A percentile compares a stretch with the other conserved stretches of the same genome.
These are phyloP conservation scores for Conger conger DNA, from an alignment of 2,113 vertebrate genomes.

Conservation along the genomic window DNA sequence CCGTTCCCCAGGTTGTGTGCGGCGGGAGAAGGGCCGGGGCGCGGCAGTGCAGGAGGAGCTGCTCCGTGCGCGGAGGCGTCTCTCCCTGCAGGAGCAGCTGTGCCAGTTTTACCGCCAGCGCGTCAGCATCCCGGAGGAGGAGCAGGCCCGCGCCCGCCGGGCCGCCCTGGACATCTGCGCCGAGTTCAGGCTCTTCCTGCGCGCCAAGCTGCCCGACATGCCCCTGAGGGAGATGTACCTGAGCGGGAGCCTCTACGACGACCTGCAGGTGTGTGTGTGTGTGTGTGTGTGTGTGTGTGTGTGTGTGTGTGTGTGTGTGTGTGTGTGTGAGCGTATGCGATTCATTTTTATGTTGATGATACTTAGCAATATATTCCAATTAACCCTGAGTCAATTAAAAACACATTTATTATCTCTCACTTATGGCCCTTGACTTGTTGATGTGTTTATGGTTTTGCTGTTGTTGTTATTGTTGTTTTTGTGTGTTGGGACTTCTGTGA, in stretches of 20 bases:
- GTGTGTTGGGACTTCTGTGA: no score
- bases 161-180: conserved; percentile 93
- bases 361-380: no score
- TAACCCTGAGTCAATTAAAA: no score
- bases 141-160: conserved; percentile 86
- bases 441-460: no score
- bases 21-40: conserved; percentile 53
- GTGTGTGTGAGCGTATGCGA: no score
- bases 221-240: conserved; percentile 96
- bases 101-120: conserved; percentile 80
- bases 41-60: conserved; percentile 74
- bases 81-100: conserved; percentile 92
- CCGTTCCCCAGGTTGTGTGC: conserved; percentile 55
- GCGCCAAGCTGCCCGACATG: conserved; percentile 92
- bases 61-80: conserved; percentile 83
- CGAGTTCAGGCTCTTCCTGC: conserved; percentile 88
- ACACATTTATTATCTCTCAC: no score
- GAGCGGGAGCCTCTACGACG: conserved; percentile 93
- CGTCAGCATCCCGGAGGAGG: conserved; percentile 80
- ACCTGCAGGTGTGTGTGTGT: conserved; percentile 80
- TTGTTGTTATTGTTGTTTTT: no score
- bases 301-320: background rate
- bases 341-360: no score
- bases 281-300: background rate
- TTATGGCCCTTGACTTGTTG: no score